Base-by-base conservation (phyloP, 2,113 vertebrate species). In the Butorides virescens region DNA sequence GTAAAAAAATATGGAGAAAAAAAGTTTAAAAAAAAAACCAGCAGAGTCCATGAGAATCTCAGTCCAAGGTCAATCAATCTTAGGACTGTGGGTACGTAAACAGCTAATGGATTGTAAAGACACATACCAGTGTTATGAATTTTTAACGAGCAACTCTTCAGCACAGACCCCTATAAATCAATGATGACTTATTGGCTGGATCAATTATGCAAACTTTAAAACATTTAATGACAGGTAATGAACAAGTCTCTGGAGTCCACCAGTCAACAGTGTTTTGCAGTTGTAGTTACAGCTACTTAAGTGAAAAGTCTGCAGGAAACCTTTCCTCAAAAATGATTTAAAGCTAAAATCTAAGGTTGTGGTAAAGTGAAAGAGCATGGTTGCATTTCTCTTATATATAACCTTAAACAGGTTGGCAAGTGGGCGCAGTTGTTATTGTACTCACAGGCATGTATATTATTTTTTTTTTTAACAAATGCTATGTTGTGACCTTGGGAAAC, bases 151-250 rank as follows among this genome's bases (percentile, higher is more conserved):
- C 92, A 98, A 91, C 98, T 98, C 98, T 98, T 98, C 98, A 98
- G 98, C 98, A 97, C 97, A 99, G 98, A 98, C 98, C 98, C 97
- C 98, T 98, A 99, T 99, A 99, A 99, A 99, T 99, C 99, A 99
- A 99, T 99, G 98, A 99, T 98, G 98, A 99, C 98, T 99, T 99
- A 99, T 99, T 99, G 98, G 98, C 98, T 97, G 95, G 98, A 99
- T 99, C 99, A 99, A 99, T 99, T 99, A 99, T 99, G 99, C 99
- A 99, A 99, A 99, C 99, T 99, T 99, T 98, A 99, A 99, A 99
- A 99, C 99, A 99, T 99, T 99, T 99, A 99, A 99, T 99, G 98
- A 99, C 99, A 99, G 98, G 98, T 99, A 99, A 99, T 99, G 98
- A 99, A 99, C 98, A 98, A 97, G 98, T 98, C 99, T 98, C 98